These are phyloP conservation scores for Drosophila ustulata DNA, from an alignment of 2,888 invertebrate genomes.

Conservation along the genomic window DNA sequence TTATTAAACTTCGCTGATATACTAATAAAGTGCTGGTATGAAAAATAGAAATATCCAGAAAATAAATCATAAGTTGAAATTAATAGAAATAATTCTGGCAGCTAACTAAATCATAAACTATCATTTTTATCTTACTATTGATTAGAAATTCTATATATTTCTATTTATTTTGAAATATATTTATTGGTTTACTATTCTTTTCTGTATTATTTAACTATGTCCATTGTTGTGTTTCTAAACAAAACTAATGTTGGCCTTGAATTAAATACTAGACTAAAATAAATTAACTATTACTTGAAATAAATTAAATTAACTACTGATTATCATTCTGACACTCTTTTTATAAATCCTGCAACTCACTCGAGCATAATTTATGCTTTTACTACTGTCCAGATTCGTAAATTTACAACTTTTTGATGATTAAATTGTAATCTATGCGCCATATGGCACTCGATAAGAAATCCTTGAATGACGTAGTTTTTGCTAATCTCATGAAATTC, in stretches of 20 bases:
- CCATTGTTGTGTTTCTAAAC: no score
- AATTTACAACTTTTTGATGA: not conserved
- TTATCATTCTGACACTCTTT: not conserved
- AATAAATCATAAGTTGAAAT: not conserved
- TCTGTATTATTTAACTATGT: no score
- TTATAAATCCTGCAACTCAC: not conserved
- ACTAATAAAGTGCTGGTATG: not conserved
- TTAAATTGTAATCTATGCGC: not conserved
- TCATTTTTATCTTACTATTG: no score
- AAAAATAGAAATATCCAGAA: not conserved
- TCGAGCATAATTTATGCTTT: not conserved
- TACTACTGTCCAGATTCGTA: not conserved
- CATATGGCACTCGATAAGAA: not conserved
- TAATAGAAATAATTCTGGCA: not conserved
- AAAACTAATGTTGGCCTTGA: no score
- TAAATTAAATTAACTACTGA: not conserved
- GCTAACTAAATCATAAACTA: not conserved
- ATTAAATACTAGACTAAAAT: no score
- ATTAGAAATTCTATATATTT: no score
- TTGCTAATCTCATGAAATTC: not conserved
- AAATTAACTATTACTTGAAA: not conserved
- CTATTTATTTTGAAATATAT: no score
- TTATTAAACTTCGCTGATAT: not conserved
- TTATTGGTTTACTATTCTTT: no score
- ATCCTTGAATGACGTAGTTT: slow-evolving; percentile 4